phyloP scores from a whole-genome alignment of 2,797 vertebrate genomes.

The Hydrophis major region DNA sequence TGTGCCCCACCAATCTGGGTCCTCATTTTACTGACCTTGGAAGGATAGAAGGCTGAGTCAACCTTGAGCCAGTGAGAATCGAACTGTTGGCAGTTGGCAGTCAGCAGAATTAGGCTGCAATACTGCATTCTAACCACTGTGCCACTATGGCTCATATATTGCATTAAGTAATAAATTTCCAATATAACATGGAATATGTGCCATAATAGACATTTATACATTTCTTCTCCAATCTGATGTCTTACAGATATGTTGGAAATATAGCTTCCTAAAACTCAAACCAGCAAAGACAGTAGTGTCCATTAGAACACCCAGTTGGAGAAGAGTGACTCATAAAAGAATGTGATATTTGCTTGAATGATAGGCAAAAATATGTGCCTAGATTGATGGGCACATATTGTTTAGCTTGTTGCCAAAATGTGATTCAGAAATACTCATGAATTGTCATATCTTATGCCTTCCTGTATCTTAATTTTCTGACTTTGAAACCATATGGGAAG shows the following conservation, averaged over 20 bases:
- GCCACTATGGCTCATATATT: too few relatives aligned
- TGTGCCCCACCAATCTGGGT: too few relatives aligned
- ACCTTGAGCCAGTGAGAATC: too few relatives aligned
- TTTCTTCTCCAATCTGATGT: background rate
- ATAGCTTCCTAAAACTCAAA: background rate
- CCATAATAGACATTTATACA: background rate
- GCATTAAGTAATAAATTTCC: background rate
- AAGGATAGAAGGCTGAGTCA: too few relatives aligned
- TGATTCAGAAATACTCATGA: background rate
- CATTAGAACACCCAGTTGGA: background rate
- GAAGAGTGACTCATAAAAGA: background rate
- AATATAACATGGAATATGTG: background rate
- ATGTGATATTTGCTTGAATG: background rate
- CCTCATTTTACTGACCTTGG: too few relatives aligned
- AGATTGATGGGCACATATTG: background rate
- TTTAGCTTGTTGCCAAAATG: background rate
- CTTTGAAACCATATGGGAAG: background rate
- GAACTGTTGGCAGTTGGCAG: too few relatives aligned
- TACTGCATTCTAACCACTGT: too few relatives aligned
- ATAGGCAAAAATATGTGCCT: background rate
- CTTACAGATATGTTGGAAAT: background rate
- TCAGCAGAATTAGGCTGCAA: too few relatives aligned
- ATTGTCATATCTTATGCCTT: background rate
- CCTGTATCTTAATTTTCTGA: background rate
- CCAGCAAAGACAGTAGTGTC: background rate